A percentile compares a stretch with the other conserved stretches of the same genome.
These are phyloP conservation scores for roundworm (Caenorhabditis elegans) DNA, from an alignment of 1,140 invertebrate genomes.

Conservation along the genomic window DNA sequence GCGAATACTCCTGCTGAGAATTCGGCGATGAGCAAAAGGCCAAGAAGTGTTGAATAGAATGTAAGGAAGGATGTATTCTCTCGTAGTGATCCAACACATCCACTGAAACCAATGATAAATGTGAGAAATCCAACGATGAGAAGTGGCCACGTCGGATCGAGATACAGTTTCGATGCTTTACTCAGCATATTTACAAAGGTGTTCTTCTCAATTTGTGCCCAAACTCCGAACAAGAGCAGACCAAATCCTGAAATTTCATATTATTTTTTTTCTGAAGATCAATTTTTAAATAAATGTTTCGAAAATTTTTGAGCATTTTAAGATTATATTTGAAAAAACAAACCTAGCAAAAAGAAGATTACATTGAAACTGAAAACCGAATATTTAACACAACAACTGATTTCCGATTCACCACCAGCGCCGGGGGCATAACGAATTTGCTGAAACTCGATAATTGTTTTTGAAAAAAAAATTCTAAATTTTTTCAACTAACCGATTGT, in stretches of 20 bases:
- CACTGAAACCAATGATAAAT: constrained; percentile 79
- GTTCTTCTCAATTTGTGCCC: constrained; percentile 96
- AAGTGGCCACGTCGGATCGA: constrained; percentile 92
- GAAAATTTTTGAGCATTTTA: too few relatives aligned
- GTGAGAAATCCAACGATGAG: constrained; percentile 86
- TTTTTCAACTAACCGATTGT: constrained; percentile 9
- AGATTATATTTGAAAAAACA: not conserved
- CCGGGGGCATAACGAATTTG: constrained; percentile 36
- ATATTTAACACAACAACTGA: constrained; percentile 94
- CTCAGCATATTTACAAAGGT: constrained; percentile 65
- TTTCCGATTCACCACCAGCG: constrained; percentile 72
- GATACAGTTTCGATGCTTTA: constrained; percentile 77
- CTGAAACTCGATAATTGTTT: not conserved
- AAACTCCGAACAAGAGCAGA: constrained; percentile 77
- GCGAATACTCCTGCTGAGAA: constrained; percentile 85
- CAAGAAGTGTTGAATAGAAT: constrained; percentile 86
- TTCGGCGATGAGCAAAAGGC: constrained; percentile 83
- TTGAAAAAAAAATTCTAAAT: not conserved
- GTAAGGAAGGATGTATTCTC: constrained; percentile 78
- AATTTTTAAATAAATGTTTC: too few relatives aligned
- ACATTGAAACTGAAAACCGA: constrained; percentile 95
- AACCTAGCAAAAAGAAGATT: constrained; percentile 82
- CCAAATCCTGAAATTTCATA: constrained; percentile 46
- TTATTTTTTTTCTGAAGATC: too few relatives aligned
- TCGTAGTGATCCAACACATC: constrained; percentile 88